phyloP scores from a whole-genome alignment of 1,140 invertebrate genomes.

The Trichonephila clavata region DNA sequence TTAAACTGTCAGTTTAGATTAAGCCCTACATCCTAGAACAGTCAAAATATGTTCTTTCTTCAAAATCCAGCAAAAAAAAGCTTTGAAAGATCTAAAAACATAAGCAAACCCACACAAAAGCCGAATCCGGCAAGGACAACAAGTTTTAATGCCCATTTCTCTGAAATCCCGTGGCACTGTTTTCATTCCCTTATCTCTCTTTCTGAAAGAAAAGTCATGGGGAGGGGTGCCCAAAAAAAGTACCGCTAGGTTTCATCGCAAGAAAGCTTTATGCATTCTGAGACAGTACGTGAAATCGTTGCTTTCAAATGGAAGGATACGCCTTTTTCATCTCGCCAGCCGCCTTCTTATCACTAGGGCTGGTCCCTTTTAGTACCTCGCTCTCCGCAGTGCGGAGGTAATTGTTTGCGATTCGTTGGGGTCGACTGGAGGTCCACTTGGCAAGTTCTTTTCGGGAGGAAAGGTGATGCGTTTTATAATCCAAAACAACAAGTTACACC shows the following conservation, averaged over 20 bases:
- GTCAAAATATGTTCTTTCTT: neutral
- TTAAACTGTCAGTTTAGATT: no score
- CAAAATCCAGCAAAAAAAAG: neutral
- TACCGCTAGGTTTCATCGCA: constrained; percentile 2
- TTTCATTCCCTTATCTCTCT: neutral
- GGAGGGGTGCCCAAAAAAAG: neutral
- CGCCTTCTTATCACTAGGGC: constrained; percentile 1
- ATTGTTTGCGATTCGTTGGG: constrained; percentile 24
- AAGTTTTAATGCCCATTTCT: neutral
- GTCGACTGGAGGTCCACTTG: neutral
- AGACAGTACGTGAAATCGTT: neutral
- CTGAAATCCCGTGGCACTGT: neutral
- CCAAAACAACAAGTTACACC: constrained; percentile 10
- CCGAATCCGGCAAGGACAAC: neutral
- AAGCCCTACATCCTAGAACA: no score
- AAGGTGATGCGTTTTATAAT: neutral
- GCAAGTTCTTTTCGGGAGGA: neutral
- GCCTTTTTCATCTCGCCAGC: neutral
- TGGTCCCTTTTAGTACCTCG: neutral
- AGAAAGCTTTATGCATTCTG: neutral
- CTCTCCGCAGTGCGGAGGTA: neutral
- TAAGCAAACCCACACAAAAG: neutral
- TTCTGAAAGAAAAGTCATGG: neutral
- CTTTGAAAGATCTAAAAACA: no score
- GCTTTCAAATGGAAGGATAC: neutral